phyloP scores from a whole-genome alignment of 2,797 vertebrate genomes.

The Macroramphosus scolopax region DNA sequence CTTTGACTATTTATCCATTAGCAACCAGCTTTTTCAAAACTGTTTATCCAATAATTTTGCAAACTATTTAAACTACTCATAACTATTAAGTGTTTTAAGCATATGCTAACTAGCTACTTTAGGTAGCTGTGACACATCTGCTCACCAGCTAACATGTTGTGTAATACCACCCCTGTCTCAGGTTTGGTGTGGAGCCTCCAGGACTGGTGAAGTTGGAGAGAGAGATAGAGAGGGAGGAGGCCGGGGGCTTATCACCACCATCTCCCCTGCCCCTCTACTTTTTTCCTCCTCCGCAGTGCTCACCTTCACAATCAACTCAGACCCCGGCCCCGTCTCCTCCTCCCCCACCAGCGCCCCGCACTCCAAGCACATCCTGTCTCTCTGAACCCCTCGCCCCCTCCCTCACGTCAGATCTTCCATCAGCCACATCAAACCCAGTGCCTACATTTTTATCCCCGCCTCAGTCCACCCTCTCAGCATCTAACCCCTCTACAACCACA shows the following conservation, averaged over 20 bases:
- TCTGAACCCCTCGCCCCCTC: slow-evolving; percentile 42
- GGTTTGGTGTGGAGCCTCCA: slow-evolving; percentile 92
- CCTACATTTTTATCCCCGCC: slow-evolving; percentile 42
- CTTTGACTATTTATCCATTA: no score
- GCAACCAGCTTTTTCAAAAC: no score
- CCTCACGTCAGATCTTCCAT: slow-evolving; percentile 61
- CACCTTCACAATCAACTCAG: slow-evolving; percentile 42
- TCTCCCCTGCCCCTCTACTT: slow-evolving; percentile 72
- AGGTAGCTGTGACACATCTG: no score
- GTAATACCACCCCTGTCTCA: no score
- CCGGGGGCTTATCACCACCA: slow-evolving; percentile 63
- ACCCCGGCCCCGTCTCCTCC: slow-evolving; percentile 37
- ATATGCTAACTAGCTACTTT: no score
- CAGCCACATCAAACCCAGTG: slow-evolving; percentile 49
- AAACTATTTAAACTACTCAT: no score
- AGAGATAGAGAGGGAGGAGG: slow-evolving; percentile 90
- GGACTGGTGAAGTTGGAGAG: slow-evolving; percentile 93
- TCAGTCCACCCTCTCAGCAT: slow-evolving; percentile 38
- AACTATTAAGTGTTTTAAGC: no score
- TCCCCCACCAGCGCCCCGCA: slow-evolving; percentile 30
- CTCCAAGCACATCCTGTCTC: slow-evolving; percentile 38
- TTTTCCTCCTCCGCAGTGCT: slow-evolving; percentile 68
- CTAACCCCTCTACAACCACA: slow-evolving; percentile 44
- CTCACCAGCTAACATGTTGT: no score
- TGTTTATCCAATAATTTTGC: no score